Conservation (phyloP, 2,113 vertebrate genomes). For the Diphyllodes magnificus region DNA sequence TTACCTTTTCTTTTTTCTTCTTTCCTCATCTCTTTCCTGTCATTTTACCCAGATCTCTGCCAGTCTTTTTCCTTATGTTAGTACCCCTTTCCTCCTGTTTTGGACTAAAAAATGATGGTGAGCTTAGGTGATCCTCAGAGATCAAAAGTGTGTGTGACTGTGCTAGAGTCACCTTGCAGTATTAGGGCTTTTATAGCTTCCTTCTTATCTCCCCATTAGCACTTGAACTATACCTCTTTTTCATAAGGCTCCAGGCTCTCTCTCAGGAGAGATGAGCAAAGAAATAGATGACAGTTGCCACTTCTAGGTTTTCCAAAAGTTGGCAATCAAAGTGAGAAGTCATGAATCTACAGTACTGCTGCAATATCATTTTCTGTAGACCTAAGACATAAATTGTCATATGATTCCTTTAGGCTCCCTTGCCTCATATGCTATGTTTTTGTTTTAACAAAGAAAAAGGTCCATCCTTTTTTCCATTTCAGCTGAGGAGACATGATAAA, state of each 20-base stretch:
- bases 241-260: neutral
- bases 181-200: neutral
- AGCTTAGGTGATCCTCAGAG: neutral
- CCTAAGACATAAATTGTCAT: constrained; percentile 35
- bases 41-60: neutral
- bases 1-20: neutral
- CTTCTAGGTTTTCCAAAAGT: constrained; percentile 31
- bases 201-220: constrained; percentile 8
- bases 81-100: neutral
- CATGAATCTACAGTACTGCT: constrained; percentile 23
- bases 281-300: constrained; percentile 20
- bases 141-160: neutral
- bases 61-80: neutral
- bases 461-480: constrained; percentile 60
- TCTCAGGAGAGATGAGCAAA: neutral
- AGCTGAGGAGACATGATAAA: constrained; percentile 55
- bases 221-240: constrained; percentile 12
- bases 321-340: constrained; percentile 58
- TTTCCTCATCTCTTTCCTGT: neutral
- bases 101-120: neutral
- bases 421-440: constrained; percentile 29
- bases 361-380: constrained; percentile 41
- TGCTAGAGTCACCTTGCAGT: neutral
- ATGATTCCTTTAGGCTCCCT: constrained; percentile 26
- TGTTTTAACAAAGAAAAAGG: constrained; percentile 61